A percentile compares a stretch with the other conserved stretches of the same genome.
phyloP scores from a whole-genome alignment of 2,797 vertebrate species.

The Anguilla marmorata region DNA sequence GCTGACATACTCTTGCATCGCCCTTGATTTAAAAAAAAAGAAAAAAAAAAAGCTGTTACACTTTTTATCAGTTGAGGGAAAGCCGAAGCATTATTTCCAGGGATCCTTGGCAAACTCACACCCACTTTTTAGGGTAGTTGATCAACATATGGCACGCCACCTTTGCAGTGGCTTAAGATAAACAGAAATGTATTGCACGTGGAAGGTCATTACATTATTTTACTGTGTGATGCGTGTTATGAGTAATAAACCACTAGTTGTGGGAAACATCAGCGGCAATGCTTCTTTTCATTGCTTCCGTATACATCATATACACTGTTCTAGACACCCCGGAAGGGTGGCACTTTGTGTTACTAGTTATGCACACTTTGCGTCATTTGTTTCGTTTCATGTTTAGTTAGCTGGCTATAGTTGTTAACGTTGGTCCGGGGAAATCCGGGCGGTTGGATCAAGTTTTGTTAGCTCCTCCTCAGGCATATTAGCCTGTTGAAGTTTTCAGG shows the following conservation, averaged over 20 bases:
- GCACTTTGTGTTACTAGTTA: conserved; percentile 48
- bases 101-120: not conserved
- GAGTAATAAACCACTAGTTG: not conserved
- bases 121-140: not conserved
- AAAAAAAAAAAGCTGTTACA: too few species aligned
- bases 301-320: conserved; percentile 33
- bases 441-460: not conserved
- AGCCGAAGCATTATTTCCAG: too few species aligned
- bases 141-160: not conserved
- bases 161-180: not conserved
- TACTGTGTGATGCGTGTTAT: too few species aligned
- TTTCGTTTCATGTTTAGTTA: conserved; percentile 22
- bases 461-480: not conserved
- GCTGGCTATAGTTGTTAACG: not conserved
- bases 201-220: not conserved
- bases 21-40: too few species aligned
- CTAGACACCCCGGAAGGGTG: conserved; percentile 58
- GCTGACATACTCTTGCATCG: too few species aligned
- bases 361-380: conserved; percentile 40
- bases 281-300: conserved; percentile 43
- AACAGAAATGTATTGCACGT: not conserved
- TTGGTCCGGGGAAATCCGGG: not conserved
- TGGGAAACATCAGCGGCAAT: not conserved
- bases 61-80: too few species aligned
- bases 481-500: not conserved